Percentiles rank a stretch among this genome's conserved stretches.
These are phyloP conservation scores for Poecile atricapillus DNA, from an alignment of 2,113 vertebrate species.

Conservation along the genomic window DNA sequence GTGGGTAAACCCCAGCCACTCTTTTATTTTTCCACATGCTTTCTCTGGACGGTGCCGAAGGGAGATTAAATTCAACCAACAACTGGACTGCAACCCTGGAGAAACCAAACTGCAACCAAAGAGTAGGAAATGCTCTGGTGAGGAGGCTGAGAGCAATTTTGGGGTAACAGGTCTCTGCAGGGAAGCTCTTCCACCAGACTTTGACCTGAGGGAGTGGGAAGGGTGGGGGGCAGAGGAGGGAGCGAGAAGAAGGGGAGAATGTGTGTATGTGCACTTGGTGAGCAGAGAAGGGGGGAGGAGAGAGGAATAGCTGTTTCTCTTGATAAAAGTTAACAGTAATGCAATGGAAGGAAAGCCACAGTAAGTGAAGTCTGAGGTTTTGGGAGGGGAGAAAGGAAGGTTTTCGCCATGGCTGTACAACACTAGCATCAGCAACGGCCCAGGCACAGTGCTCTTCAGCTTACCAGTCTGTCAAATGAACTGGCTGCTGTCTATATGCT, in stretches of 20 bases:
- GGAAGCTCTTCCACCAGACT: background rate
- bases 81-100: background rate
- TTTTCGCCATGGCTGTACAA: background rate
- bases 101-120: background rate
- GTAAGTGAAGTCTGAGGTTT: background rate
- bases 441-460: background rate
- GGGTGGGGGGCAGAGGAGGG: background rate
- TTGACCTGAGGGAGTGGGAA: background rate
- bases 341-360: background rate
- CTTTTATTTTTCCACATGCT: background rate
- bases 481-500: constrained; percentile 11
- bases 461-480: background rate
- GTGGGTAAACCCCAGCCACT: background rate
- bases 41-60: background rate
- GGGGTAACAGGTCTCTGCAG: background rate
- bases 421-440: background rate
- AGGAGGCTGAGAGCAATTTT: background rate
- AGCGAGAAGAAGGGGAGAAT: rapidly evolving
- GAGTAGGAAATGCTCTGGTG: background rate
- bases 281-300: background rate
- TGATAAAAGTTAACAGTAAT: background rate
- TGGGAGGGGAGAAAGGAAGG: background rate
- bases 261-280: background rate
- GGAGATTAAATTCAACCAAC: background rate
- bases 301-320: background rate